These are phyloP conservation scores for Polyommatus icarus DNA, from an alignment of 2,888 invertebrate genomes.

Conservation along the genomic window DNA sequence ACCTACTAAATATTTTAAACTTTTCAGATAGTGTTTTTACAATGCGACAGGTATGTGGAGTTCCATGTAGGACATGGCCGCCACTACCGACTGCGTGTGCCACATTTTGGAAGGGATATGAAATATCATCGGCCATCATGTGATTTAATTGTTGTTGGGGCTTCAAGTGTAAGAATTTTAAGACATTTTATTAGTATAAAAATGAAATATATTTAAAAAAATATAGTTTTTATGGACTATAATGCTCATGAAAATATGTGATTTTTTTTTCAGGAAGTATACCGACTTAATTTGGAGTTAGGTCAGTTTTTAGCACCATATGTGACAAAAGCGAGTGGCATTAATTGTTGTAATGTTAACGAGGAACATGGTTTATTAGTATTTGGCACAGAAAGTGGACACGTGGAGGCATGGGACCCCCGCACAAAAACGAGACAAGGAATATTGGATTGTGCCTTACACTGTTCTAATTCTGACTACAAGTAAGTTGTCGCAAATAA, in stretches of 20 bases:
- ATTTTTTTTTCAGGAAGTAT: slow-evolving; percentile 87
- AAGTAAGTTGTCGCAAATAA: slow-evolving; percentile 50
- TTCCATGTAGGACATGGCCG: slow-evolving; percentile 97
- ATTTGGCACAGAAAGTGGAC: slow-evolving; percentile 94
- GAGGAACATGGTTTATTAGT: slow-evolving; percentile 92
- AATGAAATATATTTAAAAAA: no score
- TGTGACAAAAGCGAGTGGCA: slow-evolving; percentile 85
- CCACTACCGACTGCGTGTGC: slow-evolving; percentile 94
- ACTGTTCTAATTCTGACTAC: slow-evolving; percentile 77
- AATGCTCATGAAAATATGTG: background rate
- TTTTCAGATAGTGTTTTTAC: slow-evolving; percentile 91
- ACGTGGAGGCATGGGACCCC: slow-evolving; percentile 98
- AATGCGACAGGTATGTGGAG: slow-evolving; percentile 92
- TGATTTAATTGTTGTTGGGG: slow-evolving; percentile 96
- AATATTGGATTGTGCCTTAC: slow-evolving; percentile 90
- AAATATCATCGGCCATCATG: slow-evolving; percentile 93
- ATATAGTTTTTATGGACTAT: no score
- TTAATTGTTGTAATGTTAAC: slow-evolving; percentile 93
- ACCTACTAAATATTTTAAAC: slow-evolving; percentile 28
- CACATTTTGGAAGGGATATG: slow-evolving; percentile 97
- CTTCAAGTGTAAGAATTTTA: slow-evolving; percentile 83
- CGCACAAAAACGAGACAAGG: slow-evolving; percentile 88
- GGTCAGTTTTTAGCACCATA: slow-evolving; percentile 96
- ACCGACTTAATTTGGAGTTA: slow-evolving; percentile 95
- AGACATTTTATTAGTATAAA: no score